Base-by-base conservation (phyloP, 2,888 invertebrate species). In the Ormia ochracea region DNA sequence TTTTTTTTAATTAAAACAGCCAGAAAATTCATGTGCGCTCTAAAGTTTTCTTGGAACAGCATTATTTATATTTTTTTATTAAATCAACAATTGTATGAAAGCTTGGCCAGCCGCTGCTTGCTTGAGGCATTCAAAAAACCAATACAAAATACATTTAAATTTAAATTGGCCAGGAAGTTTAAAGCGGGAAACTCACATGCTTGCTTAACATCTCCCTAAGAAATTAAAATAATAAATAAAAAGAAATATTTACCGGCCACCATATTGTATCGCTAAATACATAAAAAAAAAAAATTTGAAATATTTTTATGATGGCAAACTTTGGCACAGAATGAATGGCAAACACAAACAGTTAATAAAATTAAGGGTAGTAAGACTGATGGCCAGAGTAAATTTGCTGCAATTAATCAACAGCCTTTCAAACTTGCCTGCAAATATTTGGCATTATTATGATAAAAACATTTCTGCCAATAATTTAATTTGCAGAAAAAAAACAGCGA, bases 371-470 rank as follows among this genome's bases (percentile, higher is more conserved):
- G 82, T 78, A 65, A 56, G 36, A 21, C 56, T 50, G 56, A 6
- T 17, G 21, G 21, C 10, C 12, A 4, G n/a, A 45, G 58, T 65
- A 82, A 81, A 80, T 82, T 81, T 82, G 61, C 31, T 59, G 76
- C 72, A 83, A 83, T 83, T 83, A 83, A 83, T 83, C 83, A 83
- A 78, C 65, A 77, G 66, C 36, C 66, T 65, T 80, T 76, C 72
- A 81, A 72, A 78, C 59, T 78, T 74, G 78, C 66, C 54, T 81
- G 70, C 65, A 78, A 81, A 81, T 78, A 78, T 81, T 81, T 81
- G 81, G 81, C 81, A 81, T 78, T 81, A 66, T 69, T 72, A 61
- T 33, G 68, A 72, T 70, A 72, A 68, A 61, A 78, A 78, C 72
- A 78, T 72, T 75, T 78, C 41, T 41, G 78, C 75, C 78, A 81